Conservation (phyloP, 2,113 vertebrate species). For the Cygnus buccinator region DNA sequence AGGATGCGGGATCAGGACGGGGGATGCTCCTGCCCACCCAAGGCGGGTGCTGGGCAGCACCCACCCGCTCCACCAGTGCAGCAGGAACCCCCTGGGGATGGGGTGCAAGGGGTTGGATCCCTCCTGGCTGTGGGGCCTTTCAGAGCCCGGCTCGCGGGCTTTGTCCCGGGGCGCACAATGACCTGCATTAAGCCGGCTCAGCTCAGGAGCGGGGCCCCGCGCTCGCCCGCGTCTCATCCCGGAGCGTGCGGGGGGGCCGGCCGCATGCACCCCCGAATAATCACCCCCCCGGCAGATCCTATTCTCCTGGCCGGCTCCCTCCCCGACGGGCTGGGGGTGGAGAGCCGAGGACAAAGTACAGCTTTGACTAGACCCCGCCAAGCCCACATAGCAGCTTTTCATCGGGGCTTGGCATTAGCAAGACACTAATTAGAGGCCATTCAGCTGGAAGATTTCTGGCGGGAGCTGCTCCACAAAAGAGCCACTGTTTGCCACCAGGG, state of each 20-base stretch:
- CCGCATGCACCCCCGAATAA: conserved; percentile 17
- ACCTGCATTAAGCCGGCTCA: background rate
- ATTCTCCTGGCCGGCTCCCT: conserved; percentile 61
- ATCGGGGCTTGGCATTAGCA: conserved; percentile 68
- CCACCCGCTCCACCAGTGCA: fast-evolving
- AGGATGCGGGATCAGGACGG: no score
- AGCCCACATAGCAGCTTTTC: conserved; percentile 75
- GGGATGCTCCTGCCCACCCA: background rate
- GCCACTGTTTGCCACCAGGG: conserved; percentile 70
- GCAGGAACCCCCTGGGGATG: fast-evolving
- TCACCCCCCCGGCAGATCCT: conserved; percentile 1
- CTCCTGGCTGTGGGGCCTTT: background rate
- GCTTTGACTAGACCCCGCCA: conserved; percentile 65
- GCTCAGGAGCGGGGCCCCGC: conserved; percentile 1
- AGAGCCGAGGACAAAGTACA: conserved; percentile 65
- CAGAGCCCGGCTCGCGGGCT: background rate
- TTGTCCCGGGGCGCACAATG: conserved; percentile 32
- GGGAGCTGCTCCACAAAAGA: conserved; percentile 74
- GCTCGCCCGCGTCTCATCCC: background rate
- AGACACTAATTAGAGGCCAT: conserved; percentile 74
- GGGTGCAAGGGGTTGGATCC: background rate
- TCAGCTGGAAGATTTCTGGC: conserved; percentile 73
- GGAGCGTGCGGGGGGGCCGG: background rate
- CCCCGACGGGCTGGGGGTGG: conserved; percentile 49
- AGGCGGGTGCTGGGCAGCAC: fast-evolving